Evolutionary conservation across 1,140 invertebrate genomes (phyloP).

Genomic region (Pachypsylla venusta): DNA sequence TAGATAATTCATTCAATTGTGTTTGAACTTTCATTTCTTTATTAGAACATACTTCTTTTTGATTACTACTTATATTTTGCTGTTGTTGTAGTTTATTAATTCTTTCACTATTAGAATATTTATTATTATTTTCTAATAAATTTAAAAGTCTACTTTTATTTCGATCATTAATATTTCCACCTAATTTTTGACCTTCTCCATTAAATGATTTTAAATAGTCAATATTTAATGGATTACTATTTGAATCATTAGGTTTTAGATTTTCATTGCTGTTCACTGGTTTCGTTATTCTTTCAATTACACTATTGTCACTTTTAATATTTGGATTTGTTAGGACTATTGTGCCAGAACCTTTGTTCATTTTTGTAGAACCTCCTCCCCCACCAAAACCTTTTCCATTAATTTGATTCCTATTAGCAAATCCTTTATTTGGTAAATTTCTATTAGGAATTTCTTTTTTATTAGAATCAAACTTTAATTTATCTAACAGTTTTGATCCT

Average conservation of each 20-base stretch:
- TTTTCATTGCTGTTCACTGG: slow-evolving; percentile 1
- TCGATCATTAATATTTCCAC: slow-evolving; percentile 2
- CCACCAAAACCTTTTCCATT: neutral
- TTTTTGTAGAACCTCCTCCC: slow-evolving; percentile 6
- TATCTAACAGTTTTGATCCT: neutral
- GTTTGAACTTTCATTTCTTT: too few relatives aligned
- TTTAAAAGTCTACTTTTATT: slow-evolving; percentile 12
- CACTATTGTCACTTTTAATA: neutral
- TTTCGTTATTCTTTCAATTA: slow-evolving; percentile 6
- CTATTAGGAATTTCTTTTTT: too few relatives aligned
- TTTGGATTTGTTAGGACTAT: slow-evolving; percentile 13
- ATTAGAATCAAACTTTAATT: neutral
- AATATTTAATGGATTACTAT: slow-evolving; percentile 12
- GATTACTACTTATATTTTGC: too few relatives aligned
- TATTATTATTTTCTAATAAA: neutral
- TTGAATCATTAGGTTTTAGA: too few relatives aligned
- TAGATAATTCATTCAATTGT: too few relatives aligned
- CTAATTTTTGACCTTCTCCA: slow-evolving; percentile 18
- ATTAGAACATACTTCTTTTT: too few relatives aligned
- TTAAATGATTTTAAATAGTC: slow-evolving; percentile 17
- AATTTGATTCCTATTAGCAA: too few relatives aligned
- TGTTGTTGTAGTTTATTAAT: too few relatives aligned
- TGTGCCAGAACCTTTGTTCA: slow-evolving; percentile 17
- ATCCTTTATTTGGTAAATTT: too few relatives aligned
- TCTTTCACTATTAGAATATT: neutral